Percentiles rank a stretch among this genome's conserved stretches.
Conservation (phyloP, 2,888 invertebrate genomes). For the Blera fallax region DNA sequence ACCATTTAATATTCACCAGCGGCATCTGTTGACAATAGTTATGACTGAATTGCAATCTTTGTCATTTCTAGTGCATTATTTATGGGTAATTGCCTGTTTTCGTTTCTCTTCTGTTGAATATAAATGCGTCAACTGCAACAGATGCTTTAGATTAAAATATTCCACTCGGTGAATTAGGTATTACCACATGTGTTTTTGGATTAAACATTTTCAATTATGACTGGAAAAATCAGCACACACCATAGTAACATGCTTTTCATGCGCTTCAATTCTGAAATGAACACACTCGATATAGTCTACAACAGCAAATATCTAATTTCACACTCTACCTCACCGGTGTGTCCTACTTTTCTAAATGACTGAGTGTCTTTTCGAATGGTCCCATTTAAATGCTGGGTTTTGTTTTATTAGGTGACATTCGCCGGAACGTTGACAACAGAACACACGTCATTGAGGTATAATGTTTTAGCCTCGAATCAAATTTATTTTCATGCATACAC, state of each 20-base stretch:
- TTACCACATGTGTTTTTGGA: not conserved
- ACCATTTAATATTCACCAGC: not conserved
- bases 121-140: not conserved
- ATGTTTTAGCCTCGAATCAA: conserved; percentile 32
- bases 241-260: not conserved
- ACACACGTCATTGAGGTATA: conserved; percentile 21
- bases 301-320: conserved; percentile 22
- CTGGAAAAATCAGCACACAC: not conserved
- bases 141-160: not conserved
- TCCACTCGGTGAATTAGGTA: not conserved
- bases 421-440: conserved; percentile 12
- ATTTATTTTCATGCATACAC: conserved; percentile 37
- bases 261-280: not conserved
- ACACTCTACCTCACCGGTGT: conserved; percentile 44
- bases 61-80: not conserved
- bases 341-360: conserved; percentile 40
- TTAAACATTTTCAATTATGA: not conserved
- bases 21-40: not conserved
- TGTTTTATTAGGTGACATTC: conserved; percentile 47
- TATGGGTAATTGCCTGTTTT: not conserved
- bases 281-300: conserved; percentile 12
- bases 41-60: not conserved
- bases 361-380: conserved; percentile 22
- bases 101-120: not conserved
- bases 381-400: conserved; percentile 15